Evolutionary conservation across 64 coral and sea anemone genomes (phyloP).

Genomic region (Astreopora myriophthalma): DNA sequence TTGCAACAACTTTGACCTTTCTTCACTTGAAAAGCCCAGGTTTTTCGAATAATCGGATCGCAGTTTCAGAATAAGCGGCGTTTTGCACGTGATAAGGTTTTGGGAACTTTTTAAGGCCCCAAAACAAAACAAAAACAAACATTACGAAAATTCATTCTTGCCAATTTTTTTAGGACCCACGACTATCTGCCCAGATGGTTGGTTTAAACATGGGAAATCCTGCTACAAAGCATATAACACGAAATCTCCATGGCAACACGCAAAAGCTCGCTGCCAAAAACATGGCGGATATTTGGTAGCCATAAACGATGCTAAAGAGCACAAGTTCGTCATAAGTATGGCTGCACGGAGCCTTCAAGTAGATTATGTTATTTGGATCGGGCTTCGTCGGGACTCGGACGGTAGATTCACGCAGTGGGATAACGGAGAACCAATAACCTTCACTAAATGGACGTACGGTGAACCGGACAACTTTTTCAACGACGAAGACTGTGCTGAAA

Average conservation of each 20-base stretch:
- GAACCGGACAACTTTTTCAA: conserved; percentile 5
- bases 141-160: not conserved
- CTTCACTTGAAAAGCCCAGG: too few species aligned
- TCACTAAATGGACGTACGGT: not conserved
- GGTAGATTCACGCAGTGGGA: conserved; percentile 1
- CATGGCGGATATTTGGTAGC: conserved; percentile 1
- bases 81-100: too few species aligned
- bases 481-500: conserved; percentile 7
- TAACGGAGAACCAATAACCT: not conserved
- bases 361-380: conserved; percentile 22
- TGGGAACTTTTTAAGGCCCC: too few species aligned
- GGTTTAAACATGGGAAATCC: not conserved
- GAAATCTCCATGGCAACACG: not conserved
- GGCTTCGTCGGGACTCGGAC: not conserved
- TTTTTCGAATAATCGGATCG: too few species aligned
- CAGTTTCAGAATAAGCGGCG: too few species aligned
- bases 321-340: not conserved
- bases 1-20: too few species aligned
- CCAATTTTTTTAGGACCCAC: not conserved
- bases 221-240: not conserved
- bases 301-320: not conserved
- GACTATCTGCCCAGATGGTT: conserved; percentile 1
- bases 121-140: too few species aligned
- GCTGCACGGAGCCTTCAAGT: not conserved
- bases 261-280: conserved; percentile 10